A percentile compares a stretch with the other conserved stretches of the same genome.
phyloP scores from a whole-genome alignment of 2,888 invertebrate species.

The Cepaea hortensis region DNA sequence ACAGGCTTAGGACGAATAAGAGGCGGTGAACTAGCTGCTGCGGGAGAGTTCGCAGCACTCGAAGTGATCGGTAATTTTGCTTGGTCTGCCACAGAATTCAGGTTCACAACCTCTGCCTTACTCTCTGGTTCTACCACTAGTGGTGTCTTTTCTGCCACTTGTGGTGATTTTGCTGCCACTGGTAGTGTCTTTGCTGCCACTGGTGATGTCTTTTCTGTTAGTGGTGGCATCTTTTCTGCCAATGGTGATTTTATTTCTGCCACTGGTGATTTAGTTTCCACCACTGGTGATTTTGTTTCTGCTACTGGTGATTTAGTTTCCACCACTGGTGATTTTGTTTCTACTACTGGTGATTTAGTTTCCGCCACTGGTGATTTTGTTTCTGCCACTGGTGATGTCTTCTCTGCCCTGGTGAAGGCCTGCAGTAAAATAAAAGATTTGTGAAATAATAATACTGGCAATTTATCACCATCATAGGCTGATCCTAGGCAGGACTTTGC shows the following conservation, averaged over 20 bases:
- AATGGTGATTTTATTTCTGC: too few species aligned
- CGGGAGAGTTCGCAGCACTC: background rate
- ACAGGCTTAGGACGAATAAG: slow-evolving; percentile 20
- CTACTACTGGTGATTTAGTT: background rate
- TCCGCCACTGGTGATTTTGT: too few species aligned
- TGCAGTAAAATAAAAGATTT: slow-evolving; percentile 8
- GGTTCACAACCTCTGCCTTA: background rate
- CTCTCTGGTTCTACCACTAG: background rate
- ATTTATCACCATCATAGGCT: too few species aligned
- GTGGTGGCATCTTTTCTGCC: too few species aligned
- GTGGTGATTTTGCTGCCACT: too few species aligned
- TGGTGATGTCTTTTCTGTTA: too few species aligned
- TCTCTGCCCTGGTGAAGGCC: slow-evolving; percentile 49
- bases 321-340: background rate
- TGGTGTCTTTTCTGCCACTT: slow-evolving; percentile 27
- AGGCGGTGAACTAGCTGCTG: background rate
- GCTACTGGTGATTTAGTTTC: too few species aligned
- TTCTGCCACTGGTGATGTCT: slow-evolving; percentile 12
- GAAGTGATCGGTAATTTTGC: background rate
- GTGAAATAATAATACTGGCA: too few species aligned
- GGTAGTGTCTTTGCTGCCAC: too few species aligned
- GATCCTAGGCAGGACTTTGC: too few species aligned
- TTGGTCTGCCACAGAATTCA: background rate
- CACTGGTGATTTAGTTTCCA: too few species aligned
- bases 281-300: too few species aligned